These are phyloP conservation scores for Philonicus albiceps DNA, from an alignment of 2,888 invertebrate species.

Conservation along the genomic window DNA sequence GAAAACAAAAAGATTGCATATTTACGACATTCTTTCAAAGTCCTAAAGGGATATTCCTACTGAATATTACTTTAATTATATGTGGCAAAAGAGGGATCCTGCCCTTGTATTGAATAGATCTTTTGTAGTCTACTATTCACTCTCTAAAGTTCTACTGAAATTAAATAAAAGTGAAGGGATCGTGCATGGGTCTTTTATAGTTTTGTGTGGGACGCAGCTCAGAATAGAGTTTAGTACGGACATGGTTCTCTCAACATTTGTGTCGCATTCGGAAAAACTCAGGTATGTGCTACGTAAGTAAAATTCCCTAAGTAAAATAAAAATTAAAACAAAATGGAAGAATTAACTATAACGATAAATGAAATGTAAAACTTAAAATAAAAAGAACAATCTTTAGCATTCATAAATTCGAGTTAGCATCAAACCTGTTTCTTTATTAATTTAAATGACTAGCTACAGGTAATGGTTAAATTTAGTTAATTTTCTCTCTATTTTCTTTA, in stretches of 20 bases:
- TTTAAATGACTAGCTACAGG: constrained; percentile 47
- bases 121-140: constrained; percentile 14
- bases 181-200: neutral
- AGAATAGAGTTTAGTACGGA: neutral
- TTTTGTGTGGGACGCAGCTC: neutral
- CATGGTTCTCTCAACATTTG: neutral
- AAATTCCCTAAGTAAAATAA: neutral
- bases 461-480: constrained; percentile 34
- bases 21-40: neutral
- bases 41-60: constrained; percentile 40
- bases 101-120: constrained; percentile 49
- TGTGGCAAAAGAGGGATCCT: constrained; percentile 49
- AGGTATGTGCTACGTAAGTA: neutral
- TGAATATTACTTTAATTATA: constrained; percentile 43
- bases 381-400: neutral
- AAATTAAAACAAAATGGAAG: neutral
- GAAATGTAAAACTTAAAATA: neutral
- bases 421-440: constrained; percentile 38
- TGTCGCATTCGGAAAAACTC: neutral
- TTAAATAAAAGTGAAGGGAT: neutral
- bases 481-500: constrained; percentile 14
- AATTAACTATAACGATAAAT: neutral
- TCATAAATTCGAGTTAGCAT: constrained; percentile 45
- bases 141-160: neutral
- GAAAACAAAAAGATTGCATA: neutral